Percentiles rank a stretch among this genome's conserved stretches.
These are phyloP conservation scores for Centruroides vittatus DNA, from an alignment of 1,140 invertebrate species.

Conservation along the genomic window DNA sequence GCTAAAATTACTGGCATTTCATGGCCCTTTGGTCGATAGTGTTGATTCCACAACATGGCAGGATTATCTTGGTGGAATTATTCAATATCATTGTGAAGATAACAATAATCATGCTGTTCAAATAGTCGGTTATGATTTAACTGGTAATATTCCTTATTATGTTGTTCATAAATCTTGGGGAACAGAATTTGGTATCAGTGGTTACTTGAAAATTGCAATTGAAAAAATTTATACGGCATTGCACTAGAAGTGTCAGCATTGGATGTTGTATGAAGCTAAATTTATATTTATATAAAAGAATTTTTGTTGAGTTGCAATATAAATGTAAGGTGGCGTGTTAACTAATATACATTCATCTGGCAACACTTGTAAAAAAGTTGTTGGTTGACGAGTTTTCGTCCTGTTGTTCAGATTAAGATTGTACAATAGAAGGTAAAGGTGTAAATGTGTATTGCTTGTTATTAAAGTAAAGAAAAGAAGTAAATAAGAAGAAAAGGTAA, in stretches of 20 bases:
- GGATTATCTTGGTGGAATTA: slow-evolving; percentile 70
- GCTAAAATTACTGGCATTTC: slow-evolving; percentile 41
- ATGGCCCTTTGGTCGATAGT: slow-evolving; percentile 60
- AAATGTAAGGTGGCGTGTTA: too few species aligned
- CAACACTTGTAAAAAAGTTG: too few species aligned
- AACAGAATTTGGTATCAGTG: slow-evolving; percentile 50
- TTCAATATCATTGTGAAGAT: slow-evolving; percentile 39
- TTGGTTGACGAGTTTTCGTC: too few species aligned
- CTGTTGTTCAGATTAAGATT: too few species aligned
- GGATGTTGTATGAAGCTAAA: slow-evolving; percentile 21
- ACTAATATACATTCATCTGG: too few species aligned
- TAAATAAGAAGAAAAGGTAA: too few species aligned
- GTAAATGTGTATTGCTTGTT: too few species aligned
- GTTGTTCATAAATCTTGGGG: slow-evolving; percentile 82
- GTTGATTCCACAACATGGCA: slow-evolving; percentile 77
- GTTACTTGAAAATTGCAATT: slow-evolving; percentile 61
- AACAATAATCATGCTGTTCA: slow-evolving; percentile 60
- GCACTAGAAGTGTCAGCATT: slow-evolving; percentile 34
- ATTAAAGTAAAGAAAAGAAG: too few species aligned
- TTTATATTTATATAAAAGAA: too few species aligned
- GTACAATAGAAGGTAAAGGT: too few species aligned
- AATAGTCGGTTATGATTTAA: slow-evolving; percentile 67
- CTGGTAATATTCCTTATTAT: slow-evolving; percentile 51
- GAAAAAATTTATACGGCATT: slow-evolving; percentile 51
- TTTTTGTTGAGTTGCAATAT: too few species aligned